Evolutionary conservation across 2,113 vertebrate species (phyloP).

Genomic region (Nothocercus julius): DNA sequence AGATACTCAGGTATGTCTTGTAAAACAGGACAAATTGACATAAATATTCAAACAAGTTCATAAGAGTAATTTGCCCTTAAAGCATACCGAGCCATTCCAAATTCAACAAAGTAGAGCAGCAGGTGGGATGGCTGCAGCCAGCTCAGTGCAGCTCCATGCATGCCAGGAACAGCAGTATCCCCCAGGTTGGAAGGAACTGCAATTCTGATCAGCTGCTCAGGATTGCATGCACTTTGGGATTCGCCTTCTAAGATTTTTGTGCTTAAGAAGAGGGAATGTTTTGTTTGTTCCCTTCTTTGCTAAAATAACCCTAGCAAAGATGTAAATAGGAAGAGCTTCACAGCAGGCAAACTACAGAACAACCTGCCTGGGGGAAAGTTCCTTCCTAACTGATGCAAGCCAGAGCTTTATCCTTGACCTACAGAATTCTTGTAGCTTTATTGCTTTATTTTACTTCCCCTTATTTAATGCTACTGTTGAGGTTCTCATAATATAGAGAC

Average conservation of each 20-base stretch:
- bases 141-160: fast-evolving
- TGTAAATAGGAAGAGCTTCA: not conserved
- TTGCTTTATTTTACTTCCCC: not conserved
- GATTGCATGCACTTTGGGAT: not conserved
- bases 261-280: not conserved
- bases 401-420: not conserved
- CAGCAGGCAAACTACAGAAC: not conserved
- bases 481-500: not conserved
- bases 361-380: not conserved
- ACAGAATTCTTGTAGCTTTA: not conserved
- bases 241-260: not conserved
- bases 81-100: not conserved
- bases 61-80: not conserved
- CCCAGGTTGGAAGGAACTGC: fast-evolving
- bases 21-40: not conserved
- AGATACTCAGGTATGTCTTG: not conserved
- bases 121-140: not conserved
- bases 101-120: fast-evolving
- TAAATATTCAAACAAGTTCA: not conserved
- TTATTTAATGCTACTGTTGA: not conserved
- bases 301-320: not conserved
- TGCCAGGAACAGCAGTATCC: fast-evolving
- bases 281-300: not conserved
- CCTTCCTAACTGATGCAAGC: not conserved
- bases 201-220: not conserved